Base-by-base conservation (phyloP, 2,888 invertebrate genomes). In the Caenorhabditis zanzibari region DNA sequence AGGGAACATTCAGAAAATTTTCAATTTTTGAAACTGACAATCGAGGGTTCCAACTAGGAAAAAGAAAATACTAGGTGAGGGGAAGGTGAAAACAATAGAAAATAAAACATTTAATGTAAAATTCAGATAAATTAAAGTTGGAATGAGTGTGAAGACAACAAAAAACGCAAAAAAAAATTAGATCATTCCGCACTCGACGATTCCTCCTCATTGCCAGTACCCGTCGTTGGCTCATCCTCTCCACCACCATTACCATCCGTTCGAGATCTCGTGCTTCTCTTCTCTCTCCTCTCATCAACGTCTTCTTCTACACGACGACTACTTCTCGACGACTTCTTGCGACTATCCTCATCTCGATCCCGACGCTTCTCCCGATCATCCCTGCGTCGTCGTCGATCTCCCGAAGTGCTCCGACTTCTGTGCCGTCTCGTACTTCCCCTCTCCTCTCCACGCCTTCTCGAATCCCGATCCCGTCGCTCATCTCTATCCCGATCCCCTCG, bases 331-430 rank as follows among this genome's bases (percentile, higher is more conserved):
- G 52, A 22, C 79, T 77, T 69, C 59, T 77, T 86, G 1, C 77
- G 59, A 12, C 79, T 66, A 24, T 79, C 81, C 9, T 86, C 86
- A 19, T 82, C 81, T 1, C 80, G 56, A 12, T 84, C 84, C 10
- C 84, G 22, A 19, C 80, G 24, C 49, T 77, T 80, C n/a, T 80
- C 80, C 2, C 73, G 68, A n/a, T 87, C 86, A 14, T 86, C 85
- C 16, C 85, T 85, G 26, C 83, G 74, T 52, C 72, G 73, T 41
- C 82, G 35, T 26, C 82, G 49, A 47, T 84, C 84, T 61, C 66
- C 56, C 22, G 84, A 84, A 4, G 73, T 49, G 47, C 81, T 81
- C 28, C 84, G 54, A 47, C 81, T 84, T n/a, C 84, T 26, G 26
- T 84, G 81, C 35, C 84, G 32, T 61, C 80, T n/a, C 1, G 75